Percentiles rank a stretch among this genome's conserved stretches.
phyloP scores from a whole-genome alignment of 2,797 vertebrate genomes.

The Microctenopoma lineatum region DNA sequence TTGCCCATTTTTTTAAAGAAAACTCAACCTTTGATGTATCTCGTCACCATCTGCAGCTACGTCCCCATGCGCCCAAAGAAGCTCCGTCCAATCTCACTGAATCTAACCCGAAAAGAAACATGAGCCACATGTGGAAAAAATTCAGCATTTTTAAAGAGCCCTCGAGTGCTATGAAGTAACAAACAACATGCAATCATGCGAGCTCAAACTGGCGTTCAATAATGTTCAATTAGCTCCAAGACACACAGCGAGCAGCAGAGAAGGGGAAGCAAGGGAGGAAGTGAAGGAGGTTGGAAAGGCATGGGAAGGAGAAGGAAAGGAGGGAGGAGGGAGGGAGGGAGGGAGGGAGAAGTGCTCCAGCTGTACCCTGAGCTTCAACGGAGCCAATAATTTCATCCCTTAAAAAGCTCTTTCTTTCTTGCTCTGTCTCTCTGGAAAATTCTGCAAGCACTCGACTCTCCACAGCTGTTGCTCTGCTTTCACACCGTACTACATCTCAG shows the following conservation, averaged over 20 bases:
- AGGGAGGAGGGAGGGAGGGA: slow-evolving; percentile 27
- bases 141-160: slow-evolving; percentile 6
- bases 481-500: slow-evolving; percentile 44
- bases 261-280: slow-evolving; percentile 49
- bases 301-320: slow-evolving; percentile 31
- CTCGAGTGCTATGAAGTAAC: not conserved
- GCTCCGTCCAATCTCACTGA: not conserved
- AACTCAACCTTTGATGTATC: slow-evolving; percentile 3
- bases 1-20: not conserved
- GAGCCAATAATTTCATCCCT: slow-evolving; percentile 78
- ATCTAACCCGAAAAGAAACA: slow-evolving; percentile 10
- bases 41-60: slow-evolving; percentile 1
- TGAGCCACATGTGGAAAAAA: slow-evolving; percentile 24
- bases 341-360: slow-evolving; percentile 69
- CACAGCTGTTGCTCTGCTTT: slow-evolving; percentile 67
- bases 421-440: slow-evolving; percentile 68
- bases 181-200: not conserved
- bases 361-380: slow-evolving; percentile 77
- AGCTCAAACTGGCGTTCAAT: not conserved
- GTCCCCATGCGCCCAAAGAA: slow-evolving; percentile 2
- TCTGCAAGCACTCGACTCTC: slow-evolving; percentile 56
- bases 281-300: slow-evolving; percentile 37
- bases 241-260: slow-evolving; percentile 9
- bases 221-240: slow-evolving; percentile 1
- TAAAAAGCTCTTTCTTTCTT: slow-evolving; percentile 63